Evolutionary conservation across 2,888 invertebrate species (phyloP).

Genomic region (Tachina fera): DNA sequence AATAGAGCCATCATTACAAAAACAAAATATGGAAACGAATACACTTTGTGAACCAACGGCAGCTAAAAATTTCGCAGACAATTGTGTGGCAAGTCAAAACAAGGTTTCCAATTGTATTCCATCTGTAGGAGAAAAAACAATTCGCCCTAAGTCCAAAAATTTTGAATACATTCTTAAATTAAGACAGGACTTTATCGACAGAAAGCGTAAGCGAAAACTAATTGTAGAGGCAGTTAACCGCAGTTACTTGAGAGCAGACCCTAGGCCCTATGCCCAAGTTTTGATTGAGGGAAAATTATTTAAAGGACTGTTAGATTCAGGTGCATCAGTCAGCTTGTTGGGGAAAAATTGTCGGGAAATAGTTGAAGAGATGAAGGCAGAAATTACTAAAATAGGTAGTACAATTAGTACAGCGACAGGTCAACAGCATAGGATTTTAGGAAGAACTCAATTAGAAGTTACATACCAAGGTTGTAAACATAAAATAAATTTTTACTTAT

Average conservation of each 20-base stretch:
- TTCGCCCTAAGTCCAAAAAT: neutral
- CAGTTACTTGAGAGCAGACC: neutral
- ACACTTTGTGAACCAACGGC: too few relatives aligned
- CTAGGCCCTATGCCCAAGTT: slow-evolving; percentile 8
- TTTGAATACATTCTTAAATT: neutral
- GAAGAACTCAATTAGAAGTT: neutral
- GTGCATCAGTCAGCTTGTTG: slow-evolving; percentile 15
- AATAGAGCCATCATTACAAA: neutral
- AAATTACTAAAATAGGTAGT: neutral
- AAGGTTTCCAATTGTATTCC: too few relatives aligned
- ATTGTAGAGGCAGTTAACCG: neutral
- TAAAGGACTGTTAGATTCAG: slow-evolving; percentile 23
- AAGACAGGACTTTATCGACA: neutral
- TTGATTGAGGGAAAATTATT: neutral
- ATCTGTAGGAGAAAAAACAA: too few relatives aligned
- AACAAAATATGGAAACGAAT: neutral
- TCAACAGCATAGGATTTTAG: slow-evolving; percentile 6
- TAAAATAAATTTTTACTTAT: slow-evolving; percentile 1
- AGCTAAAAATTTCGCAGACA: too few relatives aligned
- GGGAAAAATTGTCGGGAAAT: slow-evolving; percentile 31
- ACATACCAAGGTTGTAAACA: neutral
- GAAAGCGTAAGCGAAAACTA: neutral
- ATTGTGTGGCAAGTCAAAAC: too few relatives aligned
- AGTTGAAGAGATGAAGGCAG: neutral
- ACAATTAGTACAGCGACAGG: slow-evolving; percentile 18